These are phyloP conservation scores for Papilio glaucus DNA, from an alignment of 1,140 invertebrate species.

Conservation along the genomic window DNA sequence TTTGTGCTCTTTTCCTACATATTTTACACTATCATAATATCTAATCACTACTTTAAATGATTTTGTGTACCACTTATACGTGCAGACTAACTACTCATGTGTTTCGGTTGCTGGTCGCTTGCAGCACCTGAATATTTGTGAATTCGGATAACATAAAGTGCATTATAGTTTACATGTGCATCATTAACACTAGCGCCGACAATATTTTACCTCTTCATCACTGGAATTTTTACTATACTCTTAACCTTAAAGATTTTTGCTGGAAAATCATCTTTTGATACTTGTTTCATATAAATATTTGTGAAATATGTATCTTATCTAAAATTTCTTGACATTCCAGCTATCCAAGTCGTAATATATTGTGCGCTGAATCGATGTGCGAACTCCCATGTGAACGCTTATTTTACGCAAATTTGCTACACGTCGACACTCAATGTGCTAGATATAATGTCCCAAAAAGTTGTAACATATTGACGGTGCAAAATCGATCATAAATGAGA, in stretches of 20 bases:
- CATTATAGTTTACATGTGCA: constrained; percentile 75
- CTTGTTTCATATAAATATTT: too few relatives aligned
- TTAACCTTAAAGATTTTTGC: constrained; percentile 31
- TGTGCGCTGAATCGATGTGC: constrained; percentile 60
- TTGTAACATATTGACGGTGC: constrained; percentile 81
- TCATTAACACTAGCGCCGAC: constrained; percentile 61
- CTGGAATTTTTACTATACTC: constrained; percentile 35
- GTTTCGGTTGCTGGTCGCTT: constrained; percentile 72
- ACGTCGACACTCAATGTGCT: constrained; percentile 55
- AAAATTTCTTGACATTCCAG: constrained; percentile 39
- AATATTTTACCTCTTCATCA: constrained; percentile 71
- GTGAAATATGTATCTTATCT: too few relatives aligned
- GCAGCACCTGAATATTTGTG: constrained; percentile 71
- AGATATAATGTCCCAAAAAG: constrained; percentile 58
- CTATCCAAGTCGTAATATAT: constrained; percentile 73
- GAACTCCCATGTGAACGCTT: constrained; percentile 42
- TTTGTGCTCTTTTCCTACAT: constrained; percentile 67
- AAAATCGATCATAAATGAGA: constrained; percentile 81
- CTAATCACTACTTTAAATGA: constrained; percentile 48
- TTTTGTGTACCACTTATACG: constrained; percentile 60
- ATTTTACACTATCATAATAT: constrained; percentile 49
- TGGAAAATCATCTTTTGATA: neutral
- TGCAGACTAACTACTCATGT: constrained; percentile 56
- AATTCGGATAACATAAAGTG: constrained; percentile 62
- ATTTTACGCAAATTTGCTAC: constrained; percentile 43